Conservation (phyloP, 2,113 vertebrate species). For the Aldabrachelys gigantea region DNA sequence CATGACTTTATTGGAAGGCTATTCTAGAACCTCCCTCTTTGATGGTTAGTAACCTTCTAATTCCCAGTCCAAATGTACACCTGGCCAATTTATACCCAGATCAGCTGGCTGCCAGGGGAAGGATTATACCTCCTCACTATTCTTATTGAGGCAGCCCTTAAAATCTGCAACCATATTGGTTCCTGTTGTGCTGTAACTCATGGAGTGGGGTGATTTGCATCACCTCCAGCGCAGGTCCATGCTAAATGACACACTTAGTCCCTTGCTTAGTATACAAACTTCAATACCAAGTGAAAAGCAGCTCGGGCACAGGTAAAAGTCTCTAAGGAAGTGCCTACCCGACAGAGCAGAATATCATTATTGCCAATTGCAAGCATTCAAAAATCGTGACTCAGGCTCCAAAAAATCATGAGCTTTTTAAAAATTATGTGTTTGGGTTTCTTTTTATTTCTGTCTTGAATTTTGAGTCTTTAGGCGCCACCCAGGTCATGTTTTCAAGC, state of each 20-base stretch:
- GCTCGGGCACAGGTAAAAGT: background rate
- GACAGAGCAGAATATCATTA: background rate
- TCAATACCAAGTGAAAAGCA: background rate
- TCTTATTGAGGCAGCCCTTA: background rate
- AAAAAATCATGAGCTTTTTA: background rate
- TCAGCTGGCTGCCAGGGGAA: background rate
- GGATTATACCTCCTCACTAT: background rate
- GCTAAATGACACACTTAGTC: background rate
- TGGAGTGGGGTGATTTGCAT: background rate
- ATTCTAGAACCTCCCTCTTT: background rate
- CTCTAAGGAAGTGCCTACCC: background rate
- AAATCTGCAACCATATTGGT: background rate
- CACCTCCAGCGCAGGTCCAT: background rate
- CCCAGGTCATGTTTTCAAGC: background rate
- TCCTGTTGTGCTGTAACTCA: background rate
- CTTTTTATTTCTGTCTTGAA: background rate
- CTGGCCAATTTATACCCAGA: background rate
- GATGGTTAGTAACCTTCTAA: background rate
- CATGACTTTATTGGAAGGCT: background rate
- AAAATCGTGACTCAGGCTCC: background rate
- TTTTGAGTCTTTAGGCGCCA: background rate
- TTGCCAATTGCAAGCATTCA: background rate
- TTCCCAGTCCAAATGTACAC: background rate
- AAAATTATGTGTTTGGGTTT: background rate
- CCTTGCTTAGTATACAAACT: background rate